Evolutionary conservation across 2,797 vertebrate genomes (phyloP), one percentile per base, ranked within the genome.

Genomic region (Pangasius mekongensis): DNA sequence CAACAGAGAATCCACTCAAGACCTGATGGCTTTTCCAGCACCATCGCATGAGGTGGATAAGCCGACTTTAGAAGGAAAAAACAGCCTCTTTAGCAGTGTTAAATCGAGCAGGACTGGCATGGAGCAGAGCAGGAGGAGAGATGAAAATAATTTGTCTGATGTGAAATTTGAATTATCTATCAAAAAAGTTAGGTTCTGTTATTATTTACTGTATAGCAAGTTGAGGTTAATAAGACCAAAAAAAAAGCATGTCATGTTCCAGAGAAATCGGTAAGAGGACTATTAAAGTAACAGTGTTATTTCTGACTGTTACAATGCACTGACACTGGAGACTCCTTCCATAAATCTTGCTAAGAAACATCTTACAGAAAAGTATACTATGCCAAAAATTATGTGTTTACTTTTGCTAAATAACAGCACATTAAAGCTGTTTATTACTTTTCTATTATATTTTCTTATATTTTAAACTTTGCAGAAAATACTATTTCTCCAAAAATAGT

Each of bases 1-100:
- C 94, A 94, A 80, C 89, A 91, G 92, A 95, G 95, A 95, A 94
- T 90, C 88, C 91, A 91, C 93, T 93, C 92, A 93, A 94, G 90
- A 92, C 95, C 94, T 91, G 86, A 84, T 91, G 92, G 87, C 89
- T 87, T 94, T 94, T 90, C 94, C 93, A 91, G 92, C 93, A 84
- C 91, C 89, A 90, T 92, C 89, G 89, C 66, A 85, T 85, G 47
- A 88, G 93, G 91, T 86, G 36, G n/a, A 81, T 86, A 80, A 86
- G 27, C 62, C 3, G 47, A 27, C 67, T 87, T 62, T 54, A 62
- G 20, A 33, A 69, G 36, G 9, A 85, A 52, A 56, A 84, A 64
- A 85, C 56, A 86, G 30, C 92, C 92, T 89, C 88, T 88, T 91
- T 90, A 92, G 93, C 86, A 89, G 90, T 91, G 91, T 92, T 92